A percentile compares a stretch with the other conserved stretches of the same genome.
Conservation (phyloP, 2,888 invertebrate species). For the Malthinus flaveolus region DNA sequence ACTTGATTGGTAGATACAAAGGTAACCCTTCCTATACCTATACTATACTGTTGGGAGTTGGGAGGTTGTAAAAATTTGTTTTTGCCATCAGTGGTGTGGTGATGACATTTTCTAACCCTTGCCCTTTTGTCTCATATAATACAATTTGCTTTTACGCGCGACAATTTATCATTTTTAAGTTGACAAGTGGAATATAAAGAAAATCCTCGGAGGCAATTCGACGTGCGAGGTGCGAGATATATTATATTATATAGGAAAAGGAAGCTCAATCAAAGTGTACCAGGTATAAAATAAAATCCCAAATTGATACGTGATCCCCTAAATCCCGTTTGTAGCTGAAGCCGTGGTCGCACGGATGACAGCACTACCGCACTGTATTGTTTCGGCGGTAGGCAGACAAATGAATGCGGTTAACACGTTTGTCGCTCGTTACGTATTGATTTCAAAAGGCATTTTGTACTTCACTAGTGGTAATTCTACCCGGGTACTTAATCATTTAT, state of each 20-base stretch:
- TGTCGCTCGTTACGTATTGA: constrained; percentile 55
- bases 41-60: no score
- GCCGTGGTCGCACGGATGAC: constrained; percentile 43
- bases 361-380: constrained; percentile 54
- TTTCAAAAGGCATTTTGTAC: constrained; percentile 48
- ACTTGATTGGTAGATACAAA: no score
- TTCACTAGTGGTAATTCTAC: constrained; percentile 48
- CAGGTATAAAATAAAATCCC: constrained; percentile 29
- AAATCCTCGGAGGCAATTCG: no score
- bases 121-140: no score
- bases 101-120: no score
- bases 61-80: no score
- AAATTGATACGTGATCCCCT: constrained; percentile 36
- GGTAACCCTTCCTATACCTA: no score
- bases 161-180: no score
- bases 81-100: no score
- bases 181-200: no score
- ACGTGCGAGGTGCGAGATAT: no score
- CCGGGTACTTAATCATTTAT: constrained; percentile 49
- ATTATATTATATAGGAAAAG: background rate
- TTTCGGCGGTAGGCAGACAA: constrained; percentile 56
- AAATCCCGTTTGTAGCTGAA: constrained; percentile 36
- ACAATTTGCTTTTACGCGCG: no score
- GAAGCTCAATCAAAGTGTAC: constrained; percentile 1
- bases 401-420: constrained; percentile 57